A percentile compares a stretch with the other conserved stretches of the same genome.
Evolutionary conservation across 2,888 invertebrate species (phyloP).

Genomic region (Dasysyrphus albostriatus): DNA sequence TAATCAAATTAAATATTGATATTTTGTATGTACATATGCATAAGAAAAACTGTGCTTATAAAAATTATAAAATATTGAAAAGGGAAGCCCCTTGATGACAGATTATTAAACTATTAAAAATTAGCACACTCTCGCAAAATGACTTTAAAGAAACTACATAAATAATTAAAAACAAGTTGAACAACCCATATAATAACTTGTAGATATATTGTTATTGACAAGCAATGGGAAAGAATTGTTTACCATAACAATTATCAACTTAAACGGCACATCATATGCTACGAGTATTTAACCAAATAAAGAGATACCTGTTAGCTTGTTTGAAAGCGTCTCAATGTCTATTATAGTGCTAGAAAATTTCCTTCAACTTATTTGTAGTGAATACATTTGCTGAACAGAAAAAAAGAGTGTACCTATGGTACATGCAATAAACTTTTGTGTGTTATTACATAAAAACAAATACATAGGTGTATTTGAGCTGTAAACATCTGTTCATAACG

Average conservation of each 20-base stretch:
- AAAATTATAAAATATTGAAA: background rate
- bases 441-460: no score
- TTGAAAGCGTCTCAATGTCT: background rate
- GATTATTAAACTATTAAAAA: background rate
- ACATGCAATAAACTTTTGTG: no score
- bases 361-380: no score
- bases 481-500: no score
- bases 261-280: background rate
- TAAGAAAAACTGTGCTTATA: background rate
- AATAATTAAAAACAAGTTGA: background rate
- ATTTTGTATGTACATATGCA: background rate
- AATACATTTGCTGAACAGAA: no score
- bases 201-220: background rate
- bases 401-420: no score
- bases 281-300: background rate
- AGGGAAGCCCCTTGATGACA: constrained; percentile 13
- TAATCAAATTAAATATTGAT: background rate
- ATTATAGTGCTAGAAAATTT: no score
- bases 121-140: background rate
- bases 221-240: background rate
- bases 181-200: background rate
- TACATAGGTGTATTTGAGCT: no score
- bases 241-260: background rate
- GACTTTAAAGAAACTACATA: background rate
- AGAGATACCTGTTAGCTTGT: background rate